Conservation (phyloP, 1,140 invertebrate species). For the Oedothorax gibbosus region DNA sequence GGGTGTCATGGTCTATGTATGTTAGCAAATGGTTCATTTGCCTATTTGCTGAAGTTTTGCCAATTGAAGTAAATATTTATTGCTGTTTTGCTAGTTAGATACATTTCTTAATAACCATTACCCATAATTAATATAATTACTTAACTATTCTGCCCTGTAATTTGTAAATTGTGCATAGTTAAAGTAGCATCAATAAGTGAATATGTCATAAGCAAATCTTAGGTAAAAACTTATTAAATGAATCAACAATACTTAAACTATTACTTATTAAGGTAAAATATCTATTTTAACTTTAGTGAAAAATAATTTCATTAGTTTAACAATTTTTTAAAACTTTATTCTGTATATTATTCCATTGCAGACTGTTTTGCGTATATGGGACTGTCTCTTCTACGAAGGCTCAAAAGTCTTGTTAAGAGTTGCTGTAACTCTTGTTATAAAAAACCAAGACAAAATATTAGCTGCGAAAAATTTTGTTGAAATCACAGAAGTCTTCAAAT, state of each 20-base stretch:
- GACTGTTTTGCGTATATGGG: slow-evolving; percentile 93
- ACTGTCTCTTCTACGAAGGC: slow-evolving; percentile 94
- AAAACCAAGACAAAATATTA: slow-evolving; percentile 78
- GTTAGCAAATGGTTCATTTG: slow-evolving; percentile 96
- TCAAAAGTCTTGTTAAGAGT: slow-evolving; percentile 88
- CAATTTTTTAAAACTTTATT: background rate
- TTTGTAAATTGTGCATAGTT: too few relatives aligned
- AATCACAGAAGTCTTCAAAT: slow-evolving; percentile 81
- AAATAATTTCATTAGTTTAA: background rate
- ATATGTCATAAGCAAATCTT: too few relatives aligned
- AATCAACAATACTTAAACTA: too few relatives aligned
- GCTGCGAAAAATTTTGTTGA: slow-evolving; percentile 80
- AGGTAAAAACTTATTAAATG: too few relatives aligned
- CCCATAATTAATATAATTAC: background rate
- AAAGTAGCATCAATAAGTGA: too few relatives aligned
- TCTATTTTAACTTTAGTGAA: too few relatives aligned
- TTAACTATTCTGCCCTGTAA: background rate
- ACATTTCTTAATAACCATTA: background rate
- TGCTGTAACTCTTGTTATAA: slow-evolving; percentile 83
- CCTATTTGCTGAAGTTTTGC: slow-evolving; percentile 89
- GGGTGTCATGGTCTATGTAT: slow-evolving; percentile 86
- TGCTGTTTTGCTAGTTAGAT: too few relatives aligned
- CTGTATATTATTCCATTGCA: slow-evolving; percentile 66
- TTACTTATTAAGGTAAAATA: too few relatives aligned
- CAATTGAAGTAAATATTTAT: slow-evolving; percentile 77